These are phyloP conservation scores for Melanocharis versteri DNA, from an alignment of 2,113 vertebrate species.

Conservation along the genomic window DNA sequence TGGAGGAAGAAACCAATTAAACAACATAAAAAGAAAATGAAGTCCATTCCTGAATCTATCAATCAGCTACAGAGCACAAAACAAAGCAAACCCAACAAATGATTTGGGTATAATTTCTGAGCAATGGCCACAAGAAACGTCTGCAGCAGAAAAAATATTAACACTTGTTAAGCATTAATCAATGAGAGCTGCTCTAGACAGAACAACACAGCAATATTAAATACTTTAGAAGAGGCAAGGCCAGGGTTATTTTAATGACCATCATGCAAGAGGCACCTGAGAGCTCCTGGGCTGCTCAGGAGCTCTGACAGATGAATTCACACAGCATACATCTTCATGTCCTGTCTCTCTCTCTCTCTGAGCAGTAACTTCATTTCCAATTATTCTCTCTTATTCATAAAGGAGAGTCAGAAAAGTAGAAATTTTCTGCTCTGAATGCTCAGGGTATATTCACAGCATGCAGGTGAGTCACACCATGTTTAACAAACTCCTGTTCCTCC, in stretches of 20 bases:
- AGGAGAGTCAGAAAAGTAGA: not conserved
- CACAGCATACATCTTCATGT: not conserved
- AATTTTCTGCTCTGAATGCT: not conserved
- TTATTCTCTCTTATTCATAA: not conserved
- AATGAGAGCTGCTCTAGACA: not conserved
- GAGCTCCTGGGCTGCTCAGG: not conserved
- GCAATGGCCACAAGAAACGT: not conserved
- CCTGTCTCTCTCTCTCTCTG: not conserved
- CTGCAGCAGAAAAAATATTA: conserved; percentile 32
- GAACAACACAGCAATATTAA: conserved; percentile 28
- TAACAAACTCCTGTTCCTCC: not conserved
- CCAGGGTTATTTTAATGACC: not conserved
- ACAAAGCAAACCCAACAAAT: not conserved
- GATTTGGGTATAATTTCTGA: not conserved
- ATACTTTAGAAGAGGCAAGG: not conserved
- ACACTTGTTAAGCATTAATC: conserved; percentile 45
- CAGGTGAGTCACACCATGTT: not conserved
- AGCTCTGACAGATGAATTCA: not conserved
- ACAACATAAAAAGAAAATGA: conserved; percentile 32
- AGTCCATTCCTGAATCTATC: conserved; percentile 30
- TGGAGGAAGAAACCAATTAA: conserved; percentile 50
- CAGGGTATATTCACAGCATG: not conserved
- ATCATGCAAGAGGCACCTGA: not conserved
- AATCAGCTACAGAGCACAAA: not conserved
- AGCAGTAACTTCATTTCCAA: not conserved